A percentile compares a stretch with the other conserved stretches of the same genome.
Evolutionary conservation across 2,888 invertebrate species (phyloP).

Genomic region (Gasteruption jaculator): DNA sequence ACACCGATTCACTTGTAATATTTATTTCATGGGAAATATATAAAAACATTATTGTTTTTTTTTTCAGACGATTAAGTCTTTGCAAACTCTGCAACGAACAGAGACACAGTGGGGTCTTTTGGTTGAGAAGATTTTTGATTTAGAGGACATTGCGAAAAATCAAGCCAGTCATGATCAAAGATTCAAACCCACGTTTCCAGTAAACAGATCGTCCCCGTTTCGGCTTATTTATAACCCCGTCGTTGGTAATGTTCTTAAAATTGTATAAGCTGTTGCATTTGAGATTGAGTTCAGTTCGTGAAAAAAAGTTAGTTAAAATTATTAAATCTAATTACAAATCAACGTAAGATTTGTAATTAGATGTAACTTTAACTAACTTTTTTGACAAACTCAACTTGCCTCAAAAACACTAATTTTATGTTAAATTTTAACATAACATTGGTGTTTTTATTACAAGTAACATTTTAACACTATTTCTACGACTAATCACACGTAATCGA

Average conservation of each 20-base stretch:
- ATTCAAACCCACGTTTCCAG: slow-evolving; percentile 69
- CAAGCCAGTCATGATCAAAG: slow-evolving; percentile 58
- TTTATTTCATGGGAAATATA: background rate
- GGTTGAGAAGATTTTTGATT: slow-evolving; percentile 71
- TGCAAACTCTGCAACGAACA: slow-evolving; percentile 89
- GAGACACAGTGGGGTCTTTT: slow-evolving; percentile 91
- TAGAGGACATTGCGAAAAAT: slow-evolving; percentile 87
- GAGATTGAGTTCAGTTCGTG: background rate
- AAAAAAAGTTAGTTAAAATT: slow-evolving; percentile 12
- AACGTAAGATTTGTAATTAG: slow-evolving; percentile 7
- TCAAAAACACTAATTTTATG: too few relatives aligned
- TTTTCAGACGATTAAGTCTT: slow-evolving; percentile 73
- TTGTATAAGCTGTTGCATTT: too few relatives aligned
- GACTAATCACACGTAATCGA: background rate
- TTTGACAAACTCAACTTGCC: too few relatives aligned
- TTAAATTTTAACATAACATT: too few relatives aligned
- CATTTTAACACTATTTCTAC: background rate
- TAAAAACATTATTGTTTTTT: slow-evolving; percentile 6
- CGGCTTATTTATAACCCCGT: slow-evolving; percentile 64
- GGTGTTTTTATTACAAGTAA: background rate
- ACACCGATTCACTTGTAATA: background rate
- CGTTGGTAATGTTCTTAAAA: slow-evolving; percentile 56
- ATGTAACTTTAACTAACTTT: too few relatives aligned
- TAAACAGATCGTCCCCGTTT: slow-evolving; percentile 58
- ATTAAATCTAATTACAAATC: slow-evolving; percentile 6